Evolutionary conservation across 2,888 invertebrate species (phyloP), one percentile per base, ranked within the genome.

Genomic region (Sthenelais limicola): DNA sequence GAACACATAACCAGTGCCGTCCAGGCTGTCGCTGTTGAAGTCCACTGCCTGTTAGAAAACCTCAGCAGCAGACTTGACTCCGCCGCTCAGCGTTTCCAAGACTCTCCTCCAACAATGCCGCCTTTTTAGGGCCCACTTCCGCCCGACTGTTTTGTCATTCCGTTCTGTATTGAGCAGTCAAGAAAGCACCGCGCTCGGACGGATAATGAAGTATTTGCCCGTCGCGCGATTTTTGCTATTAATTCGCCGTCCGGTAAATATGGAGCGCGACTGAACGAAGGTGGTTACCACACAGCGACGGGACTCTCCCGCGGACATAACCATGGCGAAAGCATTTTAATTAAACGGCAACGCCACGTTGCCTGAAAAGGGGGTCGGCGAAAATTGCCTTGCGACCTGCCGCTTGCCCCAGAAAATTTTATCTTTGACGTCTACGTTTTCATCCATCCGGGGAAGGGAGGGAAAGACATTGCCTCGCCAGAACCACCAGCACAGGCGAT

Each of bases 151-250:
- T 54, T 54, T 54, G 54, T 54, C 54, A 35, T 28, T 21, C 24
- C 26, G 12, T 32, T 12, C 12, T 24, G 62, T 62, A 62, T 62
- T 62, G 62, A 62, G 62, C 62, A 62, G 62, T 62, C 62, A 62
- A 62, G 62, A 35, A 62, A 43, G 35, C 62, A 62, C 38, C 5
- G 62, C 62, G 38, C 38, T 43, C 62, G 21, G 24, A 12, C 62
- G 62, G 62, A 33, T 62, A 62, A 62, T 62, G 62, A 62, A 62
- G 62, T 62, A 62, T 62, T 62, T 62, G 62, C 26, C 62, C 35
- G 62, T n/a, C 24, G 30, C 28, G 32, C 62, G 9, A n/a, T 62
- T 35, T 35, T 62, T 12, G 26, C 35, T 35, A 38, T 62, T 62
- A 62, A 62, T 38, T 35, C 38, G 12, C 21, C 2, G 24, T 15